A percentile compares a stretch with the other conserved stretches of the same genome.
Conservation (phyloP, 92 coral and sea anemone species). For the Palythoa grandiflora region DNA sequence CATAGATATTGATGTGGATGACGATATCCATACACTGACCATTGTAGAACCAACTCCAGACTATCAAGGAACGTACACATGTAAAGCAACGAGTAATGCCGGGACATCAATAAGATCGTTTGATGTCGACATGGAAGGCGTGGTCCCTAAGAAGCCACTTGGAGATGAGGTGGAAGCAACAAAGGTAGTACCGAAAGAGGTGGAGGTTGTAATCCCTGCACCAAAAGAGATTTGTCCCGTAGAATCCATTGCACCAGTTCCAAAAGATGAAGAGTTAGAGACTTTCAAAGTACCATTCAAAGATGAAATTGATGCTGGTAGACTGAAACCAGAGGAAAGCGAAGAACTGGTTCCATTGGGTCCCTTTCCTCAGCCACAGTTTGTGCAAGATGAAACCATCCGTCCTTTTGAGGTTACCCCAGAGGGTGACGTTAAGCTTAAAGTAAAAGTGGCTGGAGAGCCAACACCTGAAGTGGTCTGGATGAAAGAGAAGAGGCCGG, state of each 20-base stretch:
- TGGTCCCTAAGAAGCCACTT: background rate
- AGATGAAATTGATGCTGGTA: slow-evolving; percentile 24
- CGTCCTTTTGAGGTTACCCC: slow-evolving; percentile 71
- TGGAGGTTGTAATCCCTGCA: background rate
- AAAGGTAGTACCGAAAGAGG: slow-evolving; percentile 17
- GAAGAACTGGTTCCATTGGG: slow-evolving; percentile 32
- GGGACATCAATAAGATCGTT: slow-evolving; percentile 72
- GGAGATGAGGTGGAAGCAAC: slow-evolving; percentile 24
- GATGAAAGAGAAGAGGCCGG: slow-evolving; percentile 81
- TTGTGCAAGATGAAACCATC: slow-evolving; percentile 63
- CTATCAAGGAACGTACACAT: slow-evolving; percentile 77
- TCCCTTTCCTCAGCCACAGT: slow-evolving; percentile 65
- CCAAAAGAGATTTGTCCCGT: slow-evolving; percentile 1
- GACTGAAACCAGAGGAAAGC: background rate
- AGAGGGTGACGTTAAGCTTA: slow-evolving; percentile 83
- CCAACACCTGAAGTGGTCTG: slow-evolving; percentile 82
- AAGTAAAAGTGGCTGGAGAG: slow-evolving; percentile 73
- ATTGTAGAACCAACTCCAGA: slow-evolving; percentile 56
- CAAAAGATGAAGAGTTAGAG: slow-evolving; percentile 27
- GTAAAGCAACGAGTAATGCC: slow-evolving; percentile 60
- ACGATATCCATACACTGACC: slow-evolving; percentile 56
- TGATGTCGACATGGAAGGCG: slow-evolving; percentile 68
- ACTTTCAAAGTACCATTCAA: slow-evolving; percentile 49
- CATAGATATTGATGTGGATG: slow-evolving; percentile 51
- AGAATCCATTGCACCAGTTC: slow-evolving; percentile 18